phyloP scores from a whole-genome alignment of 2,888 invertebrate species.

The Malachius bipustulatus region DNA sequence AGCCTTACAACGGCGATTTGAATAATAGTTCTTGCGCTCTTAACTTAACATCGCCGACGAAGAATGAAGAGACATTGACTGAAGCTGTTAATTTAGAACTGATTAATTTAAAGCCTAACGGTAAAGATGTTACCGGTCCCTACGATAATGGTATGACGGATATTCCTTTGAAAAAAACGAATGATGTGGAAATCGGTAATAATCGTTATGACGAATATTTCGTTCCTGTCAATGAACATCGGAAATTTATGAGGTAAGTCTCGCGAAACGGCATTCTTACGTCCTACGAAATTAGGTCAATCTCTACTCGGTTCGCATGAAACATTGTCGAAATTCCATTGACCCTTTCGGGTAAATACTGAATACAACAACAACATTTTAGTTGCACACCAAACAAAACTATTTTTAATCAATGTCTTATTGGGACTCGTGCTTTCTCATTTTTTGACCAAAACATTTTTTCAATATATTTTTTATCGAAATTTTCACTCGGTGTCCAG shows the following conservation, averaged over 20 bases:
- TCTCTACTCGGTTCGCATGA: too few relatives aligned
- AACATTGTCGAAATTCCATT: too few relatives aligned
- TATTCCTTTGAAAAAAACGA: conserved; percentile 51
- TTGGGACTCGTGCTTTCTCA: too few relatives aligned
- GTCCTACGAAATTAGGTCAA: too few relatives aligned
- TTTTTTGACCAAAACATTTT: too few relatives aligned
- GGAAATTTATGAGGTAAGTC: conserved; percentile 69
- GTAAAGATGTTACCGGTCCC: conserved; percentile 42
- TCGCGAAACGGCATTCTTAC: too few relatives aligned
- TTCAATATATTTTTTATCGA: too few relatives aligned
- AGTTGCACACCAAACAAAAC: too few relatives aligned
- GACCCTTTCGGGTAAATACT: too few relatives aligned
- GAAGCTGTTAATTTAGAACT: conserved; percentile 73
- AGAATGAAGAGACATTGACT: conserved; percentile 30
- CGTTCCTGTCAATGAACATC: conserved; percentile 73
- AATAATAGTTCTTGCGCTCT: conserved; percentile 25
- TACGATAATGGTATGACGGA: conserved; percentile 35
- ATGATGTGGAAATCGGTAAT: conserved; percentile 49
- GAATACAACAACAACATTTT: too few relatives aligned
- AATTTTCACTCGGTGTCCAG: too few relatives aligned
- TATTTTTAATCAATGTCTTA: too few relatives aligned
- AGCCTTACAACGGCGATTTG: conserved; percentile 31
- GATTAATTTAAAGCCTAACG: conserved; percentile 59
- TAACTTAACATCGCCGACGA: conserved; percentile 26
- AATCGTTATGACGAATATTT: conserved; percentile 76